Conservation (phyloP, 1,140 invertebrate genomes). For the Calliopsis andreniformis region DNA sequence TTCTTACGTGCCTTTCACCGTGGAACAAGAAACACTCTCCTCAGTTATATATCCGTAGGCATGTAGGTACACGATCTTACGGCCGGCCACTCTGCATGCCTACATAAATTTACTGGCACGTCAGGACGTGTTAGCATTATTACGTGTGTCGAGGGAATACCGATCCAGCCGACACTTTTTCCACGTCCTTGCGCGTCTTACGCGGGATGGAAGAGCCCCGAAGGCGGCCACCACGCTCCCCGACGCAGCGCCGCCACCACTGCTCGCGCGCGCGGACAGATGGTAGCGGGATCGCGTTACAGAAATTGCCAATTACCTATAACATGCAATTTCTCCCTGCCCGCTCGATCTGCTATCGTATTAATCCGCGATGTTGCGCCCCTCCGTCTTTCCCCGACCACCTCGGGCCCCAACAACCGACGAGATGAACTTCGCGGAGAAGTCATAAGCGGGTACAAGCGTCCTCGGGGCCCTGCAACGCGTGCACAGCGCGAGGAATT, state of each 20-base stretch:
- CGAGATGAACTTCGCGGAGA: not conserved
- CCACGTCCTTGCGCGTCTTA: conserved; percentile 17
- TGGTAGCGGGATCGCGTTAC: conserved; percentile 74
- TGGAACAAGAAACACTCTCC: conserved; percentile 24
- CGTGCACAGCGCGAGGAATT: not conserved
- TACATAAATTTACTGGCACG: conserved; percentile 63
- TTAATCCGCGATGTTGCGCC: conserved; percentile 65
- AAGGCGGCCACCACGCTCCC: conserved; percentile 21
- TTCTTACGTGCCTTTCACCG: conserved; percentile 41
- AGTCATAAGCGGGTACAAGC: not conserved
- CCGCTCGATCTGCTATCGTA: conserved; percentile 68
- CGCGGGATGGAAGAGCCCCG: not conserved
- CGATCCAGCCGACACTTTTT: conserved; percentile 50
- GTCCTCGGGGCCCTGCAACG: not conserved
- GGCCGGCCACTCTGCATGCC: conserved; percentile 48
- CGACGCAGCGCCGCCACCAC: conserved; percentile 6
- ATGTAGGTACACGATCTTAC: conserved; percentile 38
- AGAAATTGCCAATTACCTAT: conserved; percentile 79
- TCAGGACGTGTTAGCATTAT: conserved; percentile 69
- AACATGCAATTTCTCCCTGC: conserved; percentile 75
- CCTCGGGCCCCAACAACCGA: not conserved
- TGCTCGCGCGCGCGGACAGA: conserved; percentile 60
- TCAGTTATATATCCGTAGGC: conserved; percentile 37
- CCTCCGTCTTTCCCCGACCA: conserved; percentile 13
- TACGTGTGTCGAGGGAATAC: conserved; percentile 65